Conservation (phyloP, 2,888 invertebrate genomes). For the Philopedon plagiatum region DNA sequence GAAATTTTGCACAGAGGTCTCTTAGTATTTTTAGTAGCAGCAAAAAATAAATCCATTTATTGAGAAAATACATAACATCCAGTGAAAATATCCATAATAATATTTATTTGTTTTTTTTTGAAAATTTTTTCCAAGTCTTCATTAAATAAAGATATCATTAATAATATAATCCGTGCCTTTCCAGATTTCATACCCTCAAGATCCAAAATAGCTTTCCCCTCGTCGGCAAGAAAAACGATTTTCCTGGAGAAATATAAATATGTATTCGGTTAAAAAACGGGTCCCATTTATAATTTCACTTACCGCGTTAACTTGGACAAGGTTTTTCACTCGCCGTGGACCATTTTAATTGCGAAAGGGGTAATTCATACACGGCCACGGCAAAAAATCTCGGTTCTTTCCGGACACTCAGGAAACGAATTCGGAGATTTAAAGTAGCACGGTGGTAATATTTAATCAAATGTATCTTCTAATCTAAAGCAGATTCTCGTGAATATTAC, state of each 20-base stretch:
- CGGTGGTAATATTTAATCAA: neutral
- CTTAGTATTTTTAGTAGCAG: too few relatives aligned
- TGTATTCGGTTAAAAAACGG: constrained; percentile 40
- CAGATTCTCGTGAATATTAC: too few relatives aligned
- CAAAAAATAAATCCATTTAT: too few relatives aligned
- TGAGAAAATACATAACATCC: too few relatives aligned
- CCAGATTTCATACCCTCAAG: too few relatives aligned
- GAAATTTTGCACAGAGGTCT: too few relatives aligned
- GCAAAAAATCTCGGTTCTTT: constrained; percentile 41
- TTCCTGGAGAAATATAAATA: constrained; percentile 41
- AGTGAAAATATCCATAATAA: too few relatives aligned
- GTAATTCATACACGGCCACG: constrained; percentile 32
- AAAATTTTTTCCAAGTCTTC: too few relatives aligned
- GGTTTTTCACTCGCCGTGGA: constrained; percentile 46
- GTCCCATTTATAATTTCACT: constrained; percentile 40
- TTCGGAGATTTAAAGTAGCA: neutral
- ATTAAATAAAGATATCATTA: too few relatives aligned
- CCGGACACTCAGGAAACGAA: neutral
- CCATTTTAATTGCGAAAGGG: constrained; percentile 44
- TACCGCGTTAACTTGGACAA: constrained; percentile 37
- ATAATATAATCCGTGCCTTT: too few relatives aligned
- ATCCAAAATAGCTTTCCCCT: neutral
- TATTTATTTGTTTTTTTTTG: too few relatives aligned
- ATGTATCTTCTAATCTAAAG: too few relatives aligned
- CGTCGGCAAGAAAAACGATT: constrained; percentile 25